phyloP scores from a whole-genome alignment of 2,888 invertebrate genomes.

The Cataglyphis altisquamis region DNA sequence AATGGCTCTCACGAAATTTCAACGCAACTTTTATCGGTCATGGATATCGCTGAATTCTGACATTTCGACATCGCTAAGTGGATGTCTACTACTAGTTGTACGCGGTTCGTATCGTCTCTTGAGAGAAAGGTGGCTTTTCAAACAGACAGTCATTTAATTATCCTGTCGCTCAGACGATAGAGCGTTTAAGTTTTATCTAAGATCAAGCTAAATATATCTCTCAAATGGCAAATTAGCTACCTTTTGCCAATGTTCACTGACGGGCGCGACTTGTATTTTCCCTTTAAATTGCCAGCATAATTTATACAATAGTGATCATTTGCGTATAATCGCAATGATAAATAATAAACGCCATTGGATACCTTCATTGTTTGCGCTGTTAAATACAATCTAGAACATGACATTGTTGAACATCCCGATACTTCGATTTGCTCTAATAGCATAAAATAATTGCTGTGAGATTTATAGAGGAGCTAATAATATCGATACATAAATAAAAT shows the following conservation, averaged over 20 bases:
- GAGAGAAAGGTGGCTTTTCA: not conserved
- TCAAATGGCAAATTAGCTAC: not conserved
- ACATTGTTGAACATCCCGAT: not conserved
- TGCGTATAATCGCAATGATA: not conserved
- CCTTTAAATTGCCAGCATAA: not conserved
- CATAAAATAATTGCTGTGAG: not conserved
- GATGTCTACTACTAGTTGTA: slow-evolving; percentile 14
- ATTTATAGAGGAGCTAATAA: not conserved
- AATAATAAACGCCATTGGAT: slow-evolving; percentile 34
- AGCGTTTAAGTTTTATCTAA: slow-evolving; percentile 23
- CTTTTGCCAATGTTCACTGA: slow-evolving; percentile 8
- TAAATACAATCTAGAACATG: not conserved
- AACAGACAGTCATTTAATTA: slow-evolving; percentile 38
- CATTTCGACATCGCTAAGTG: slow-evolving; percentile 66
- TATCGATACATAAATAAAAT: not conserved
- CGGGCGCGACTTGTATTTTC: not conserved
- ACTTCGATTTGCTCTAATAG: not conserved
- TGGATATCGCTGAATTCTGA: slow-evolving; percentile 57
- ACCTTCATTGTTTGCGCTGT: not conserved
- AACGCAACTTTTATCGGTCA: slow-evolving; percentile 25
- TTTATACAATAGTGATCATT: not conserved
- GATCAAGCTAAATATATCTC: slow-evolving; percentile 20
- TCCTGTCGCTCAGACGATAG: not conserved
- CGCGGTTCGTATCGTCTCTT: slow-evolving; percentile 22
- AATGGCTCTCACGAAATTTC: slow-evolving; percentile 45